These are phyloP conservation scores for Phytoseiulus persimilis DNA, from an alignment of 2,888 invertebrate genomes.

Conservation along the genomic window DNA sequence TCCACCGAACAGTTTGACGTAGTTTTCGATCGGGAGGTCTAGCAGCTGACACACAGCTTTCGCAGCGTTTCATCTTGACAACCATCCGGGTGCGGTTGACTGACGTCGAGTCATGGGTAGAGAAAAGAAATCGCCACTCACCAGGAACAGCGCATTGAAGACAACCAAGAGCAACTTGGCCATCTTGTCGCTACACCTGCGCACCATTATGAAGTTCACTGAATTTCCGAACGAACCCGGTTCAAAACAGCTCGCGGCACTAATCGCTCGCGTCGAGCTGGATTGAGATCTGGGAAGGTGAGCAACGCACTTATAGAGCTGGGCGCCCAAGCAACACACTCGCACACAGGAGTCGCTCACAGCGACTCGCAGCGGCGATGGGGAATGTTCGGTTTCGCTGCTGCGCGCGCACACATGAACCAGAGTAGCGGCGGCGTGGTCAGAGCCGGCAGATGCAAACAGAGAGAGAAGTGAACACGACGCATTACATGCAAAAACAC, in stretches of 20 bases:
- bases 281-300: background rate
- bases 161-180: conserved; percentile 34
- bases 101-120: background rate
- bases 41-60: background rate
- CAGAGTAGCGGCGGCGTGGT: background rate
- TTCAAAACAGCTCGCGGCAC: background rate
- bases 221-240: background rate
- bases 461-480: background rate
- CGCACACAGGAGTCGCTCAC: background rate
- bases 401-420: background rate
- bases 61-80: background rate
- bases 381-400: background rate
- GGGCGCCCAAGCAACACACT: background rate
- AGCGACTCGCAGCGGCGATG: background rate
- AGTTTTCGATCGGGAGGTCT: background rate
- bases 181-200: conserved; percentile 29
- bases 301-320: conserved; percentile 5
- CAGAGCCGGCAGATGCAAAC: background rate
- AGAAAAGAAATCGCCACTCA: background rate
- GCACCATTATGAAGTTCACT: conserved; percentile 7
- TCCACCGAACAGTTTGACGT: background rate
- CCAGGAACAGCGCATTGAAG: conserved; percentile 31
- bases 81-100: background rate
- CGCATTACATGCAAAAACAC: background rate
- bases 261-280: background rate